Conservation (phyloP, 2,113 vertebrate species). For the Alosa alosa region DNA sequence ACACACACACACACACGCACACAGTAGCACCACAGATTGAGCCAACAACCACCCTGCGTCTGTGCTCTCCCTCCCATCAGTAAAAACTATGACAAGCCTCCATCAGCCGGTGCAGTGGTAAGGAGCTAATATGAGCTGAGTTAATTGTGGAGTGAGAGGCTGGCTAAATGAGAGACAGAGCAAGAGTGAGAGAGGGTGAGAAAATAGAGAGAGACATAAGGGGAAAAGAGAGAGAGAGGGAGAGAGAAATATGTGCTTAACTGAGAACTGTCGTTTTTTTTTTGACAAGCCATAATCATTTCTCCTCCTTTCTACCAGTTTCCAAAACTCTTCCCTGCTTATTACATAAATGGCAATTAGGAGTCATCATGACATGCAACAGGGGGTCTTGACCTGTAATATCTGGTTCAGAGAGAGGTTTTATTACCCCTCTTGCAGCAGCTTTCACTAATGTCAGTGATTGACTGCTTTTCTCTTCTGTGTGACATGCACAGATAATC, state of each 20-base stretch:
- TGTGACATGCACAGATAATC: conserved; percentile 54
- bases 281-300: conserved; percentile 86
- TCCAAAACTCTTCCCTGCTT: conserved; percentile 75
- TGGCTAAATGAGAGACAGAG: conserved; percentile 60
- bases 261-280: conserved; percentile 79
- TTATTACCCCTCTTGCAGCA: conserved; percentile 52
- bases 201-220: conserved; percentile 23
- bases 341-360: conserved; percentile 80
- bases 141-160: conserved; percentile 81
- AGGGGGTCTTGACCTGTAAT: conserved; percentile 57
- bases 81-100: conserved; percentile 50
- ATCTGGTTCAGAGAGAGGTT: conserved; percentile 49
- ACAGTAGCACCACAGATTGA: background rate
- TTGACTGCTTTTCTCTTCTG: conserved; percentile 47
- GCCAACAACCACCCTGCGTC: conserved; percentile 11
- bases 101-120: conserved; percentile 80
- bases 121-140: conserved; percentile 82
- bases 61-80: conserved; percentile 27
- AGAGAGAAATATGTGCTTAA: conserved; percentile 73
- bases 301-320: conserved; percentile 74
- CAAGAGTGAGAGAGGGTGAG: background rate
- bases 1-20: conserved; percentile 7
- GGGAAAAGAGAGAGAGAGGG: conserved; percentile 30
- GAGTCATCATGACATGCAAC: conserved; percentile 72
- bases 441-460: conserved; percentile 56